These are phyloP conservation scores for Oreonectes daqikongensis DNA, from an alignment of 2,797 vertebrate species.

Conservation along the genomic window DNA sequence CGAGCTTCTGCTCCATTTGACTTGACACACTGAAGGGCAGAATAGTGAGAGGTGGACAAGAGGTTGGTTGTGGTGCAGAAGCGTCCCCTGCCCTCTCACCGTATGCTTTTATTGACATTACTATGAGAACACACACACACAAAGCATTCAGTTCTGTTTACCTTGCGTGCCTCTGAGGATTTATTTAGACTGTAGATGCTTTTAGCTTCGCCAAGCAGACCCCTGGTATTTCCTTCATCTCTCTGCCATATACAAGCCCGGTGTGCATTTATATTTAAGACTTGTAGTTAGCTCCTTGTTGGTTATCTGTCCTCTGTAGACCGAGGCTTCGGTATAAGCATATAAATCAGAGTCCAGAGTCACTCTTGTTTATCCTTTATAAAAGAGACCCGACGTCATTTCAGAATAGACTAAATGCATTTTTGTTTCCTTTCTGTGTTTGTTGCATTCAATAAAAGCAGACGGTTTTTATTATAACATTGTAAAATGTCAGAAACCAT, in stretches of 20 bases:
- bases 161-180: slow-evolving; percentile 32
- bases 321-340: neutral
- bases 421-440: too few relatives aligned
- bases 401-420: neutral
- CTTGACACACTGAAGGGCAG: slow-evolving; percentile 30
- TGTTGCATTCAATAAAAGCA: too few relatives aligned
- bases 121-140: slow-evolving; percentile 19
- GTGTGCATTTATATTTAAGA: slow-evolving; percentile 38
- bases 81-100: slow-evolving; percentile 15
- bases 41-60: slow-evolving; percentile 20
- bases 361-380: neutral
- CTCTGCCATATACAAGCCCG: slow-evolving; percentile 24
- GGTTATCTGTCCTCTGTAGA: slow-evolving; percentile 11
- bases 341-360: neutral
- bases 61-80: slow-evolving; percentile 13
- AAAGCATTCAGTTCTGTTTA: slow-evolving; percentile 39
- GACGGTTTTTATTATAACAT: too few relatives aligned
- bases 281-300: neutral
- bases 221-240: slow-evolving; percentile 46
- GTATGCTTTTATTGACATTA: slow-evolving; percentile 42
- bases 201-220: slow-evolving; percentile 42
- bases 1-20: slow-evolving; percentile 31
- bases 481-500: too few relatives aligned
- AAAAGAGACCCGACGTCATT: neutral
- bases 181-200: slow-evolving; percentile 48